These are phyloP conservation scores for Mionectes macconnelli DNA, from an alignment of 2,113 vertebrate genomes.

Conservation along the genomic window DNA sequence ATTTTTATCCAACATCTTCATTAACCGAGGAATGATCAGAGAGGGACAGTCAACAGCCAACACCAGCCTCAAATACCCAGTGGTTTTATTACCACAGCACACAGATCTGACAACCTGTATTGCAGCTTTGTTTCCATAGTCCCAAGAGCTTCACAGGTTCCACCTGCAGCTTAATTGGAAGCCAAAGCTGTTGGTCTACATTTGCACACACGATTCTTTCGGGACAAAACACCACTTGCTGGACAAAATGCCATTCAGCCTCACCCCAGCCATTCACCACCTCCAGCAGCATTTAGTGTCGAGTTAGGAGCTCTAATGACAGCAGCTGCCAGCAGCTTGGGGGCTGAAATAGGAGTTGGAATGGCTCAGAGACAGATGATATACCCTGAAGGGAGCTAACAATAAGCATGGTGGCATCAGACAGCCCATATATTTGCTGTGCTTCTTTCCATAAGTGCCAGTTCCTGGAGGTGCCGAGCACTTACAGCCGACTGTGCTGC, in stretches of 20 bases:
- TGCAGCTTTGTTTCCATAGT: not conserved
- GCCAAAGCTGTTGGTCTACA: not conserved
- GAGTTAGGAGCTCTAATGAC: not conserved
- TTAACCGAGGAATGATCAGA: not conserved
- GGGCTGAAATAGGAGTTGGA: not conserved
- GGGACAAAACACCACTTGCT: not conserved
- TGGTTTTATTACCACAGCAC: not conserved
- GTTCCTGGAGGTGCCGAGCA: accelerated
- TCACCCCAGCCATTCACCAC: not conserved
- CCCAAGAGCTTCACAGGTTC: not conserved
- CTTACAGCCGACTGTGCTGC: not conserved
- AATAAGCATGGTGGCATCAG: not conserved
- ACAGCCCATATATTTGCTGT: not conserved
- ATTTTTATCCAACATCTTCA: not conserved
- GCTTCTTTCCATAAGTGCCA: not conserved
- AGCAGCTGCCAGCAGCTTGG: not conserved
- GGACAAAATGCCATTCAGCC: not conserved
- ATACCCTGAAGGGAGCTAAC: not conserved
- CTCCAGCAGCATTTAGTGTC: not conserved
- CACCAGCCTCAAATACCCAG: not conserved
- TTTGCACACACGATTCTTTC: not conserved
- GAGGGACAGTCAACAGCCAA: not conserved
- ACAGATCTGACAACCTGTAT: not conserved
- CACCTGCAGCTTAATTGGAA: not conserved
- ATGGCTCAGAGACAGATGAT: not conserved